Evolutionary conservation across 2,888 invertebrate species (phyloP).

Genomic region (Sinohyriopsis cumingii): DNA sequence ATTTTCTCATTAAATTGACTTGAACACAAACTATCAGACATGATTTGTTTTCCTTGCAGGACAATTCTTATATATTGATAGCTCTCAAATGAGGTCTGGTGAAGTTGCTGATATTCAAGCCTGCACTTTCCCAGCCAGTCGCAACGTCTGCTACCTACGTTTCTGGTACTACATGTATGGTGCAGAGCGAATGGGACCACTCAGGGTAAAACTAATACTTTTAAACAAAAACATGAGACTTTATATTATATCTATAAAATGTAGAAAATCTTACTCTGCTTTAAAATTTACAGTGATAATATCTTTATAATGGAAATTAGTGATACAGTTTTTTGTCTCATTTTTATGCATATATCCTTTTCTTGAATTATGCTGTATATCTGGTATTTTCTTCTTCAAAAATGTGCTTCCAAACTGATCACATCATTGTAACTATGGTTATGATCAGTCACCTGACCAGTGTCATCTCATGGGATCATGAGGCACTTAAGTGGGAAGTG

Average conservation of each 20-base stretch:
- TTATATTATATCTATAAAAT: background rate
- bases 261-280: too few species aligned
- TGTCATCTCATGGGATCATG: too few species aligned
- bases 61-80: constrained; percentile 48
- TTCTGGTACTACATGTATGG: constrained; percentile 64
- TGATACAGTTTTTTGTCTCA: background rate
- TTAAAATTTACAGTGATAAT: too few species aligned
- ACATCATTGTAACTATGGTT: too few species aligned
- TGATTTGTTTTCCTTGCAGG: constrained; percentile 28
- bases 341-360: background rate
- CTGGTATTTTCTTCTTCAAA: too few species aligned
- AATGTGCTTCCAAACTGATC: too few species aligned
- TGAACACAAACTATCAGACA: too few species aligned
- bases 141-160: constrained; percentile 50
- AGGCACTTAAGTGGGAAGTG: too few species aligned
- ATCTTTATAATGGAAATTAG: too few species aligned
- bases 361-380: too few species aligned
- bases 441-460: too few species aligned
- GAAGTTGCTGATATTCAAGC: constrained; percentile 44
- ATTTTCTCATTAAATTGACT: too few species aligned
- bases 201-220: constrained; percentile 36
- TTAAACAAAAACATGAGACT: background rate
- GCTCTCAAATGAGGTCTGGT: constrained; percentile 29
- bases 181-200: constrained; percentile 46
- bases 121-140: constrained; percentile 48